phyloP scores from a whole-genome alignment of 1,140 invertebrate genomes.

The Trissolcus basalis region DNA sequence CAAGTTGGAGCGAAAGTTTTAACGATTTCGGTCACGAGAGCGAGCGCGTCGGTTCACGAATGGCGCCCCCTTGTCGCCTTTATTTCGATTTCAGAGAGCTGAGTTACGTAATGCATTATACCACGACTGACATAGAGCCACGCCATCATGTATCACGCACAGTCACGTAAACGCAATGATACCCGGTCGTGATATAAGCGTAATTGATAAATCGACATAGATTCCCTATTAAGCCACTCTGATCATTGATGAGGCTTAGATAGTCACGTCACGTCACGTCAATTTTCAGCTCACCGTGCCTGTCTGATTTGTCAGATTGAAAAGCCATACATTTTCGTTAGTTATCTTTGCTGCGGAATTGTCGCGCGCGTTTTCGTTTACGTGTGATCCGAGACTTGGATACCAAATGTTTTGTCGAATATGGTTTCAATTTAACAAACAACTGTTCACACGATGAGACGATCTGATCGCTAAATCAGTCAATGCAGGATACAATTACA shows the following conservation, averaged over 20 bases:
- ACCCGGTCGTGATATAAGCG: constrained; percentile 40
- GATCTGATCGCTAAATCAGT: too few species aligned
- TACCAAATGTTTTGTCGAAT: too few species aligned
- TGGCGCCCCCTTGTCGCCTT: constrained; percentile 39
- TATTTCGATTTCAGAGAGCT: constrained; percentile 31
- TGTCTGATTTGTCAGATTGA: constrained; percentile 26
- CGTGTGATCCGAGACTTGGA: background rate
- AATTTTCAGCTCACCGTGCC: constrained; percentile 27
- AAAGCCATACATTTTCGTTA: constrained; percentile 41
- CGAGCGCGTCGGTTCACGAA: constrained; percentile 27
- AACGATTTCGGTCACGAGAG: constrained; percentile 56
- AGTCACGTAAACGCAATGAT: constrained; percentile 55
- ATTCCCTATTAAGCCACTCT: constrained; percentile 54
- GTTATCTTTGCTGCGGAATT: background rate
- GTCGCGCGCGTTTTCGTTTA: background rate
- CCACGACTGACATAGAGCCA: constrained; percentile 26
- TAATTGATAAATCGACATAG: constrained; percentile 67
- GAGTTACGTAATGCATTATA: constrained; percentile 56
- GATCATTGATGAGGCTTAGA: constrained; percentile 15
- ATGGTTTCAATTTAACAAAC: too few species aligned
- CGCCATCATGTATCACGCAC: constrained; percentile 41
- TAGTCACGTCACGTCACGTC: constrained; percentile 24
- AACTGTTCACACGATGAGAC: too few species aligned
- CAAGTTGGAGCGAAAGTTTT: constrained; percentile 44
- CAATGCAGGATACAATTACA: too few species aligned